Conservation (phyloP, 1,140 invertebrate species). For the Sarcophaga bullata region DNA sequence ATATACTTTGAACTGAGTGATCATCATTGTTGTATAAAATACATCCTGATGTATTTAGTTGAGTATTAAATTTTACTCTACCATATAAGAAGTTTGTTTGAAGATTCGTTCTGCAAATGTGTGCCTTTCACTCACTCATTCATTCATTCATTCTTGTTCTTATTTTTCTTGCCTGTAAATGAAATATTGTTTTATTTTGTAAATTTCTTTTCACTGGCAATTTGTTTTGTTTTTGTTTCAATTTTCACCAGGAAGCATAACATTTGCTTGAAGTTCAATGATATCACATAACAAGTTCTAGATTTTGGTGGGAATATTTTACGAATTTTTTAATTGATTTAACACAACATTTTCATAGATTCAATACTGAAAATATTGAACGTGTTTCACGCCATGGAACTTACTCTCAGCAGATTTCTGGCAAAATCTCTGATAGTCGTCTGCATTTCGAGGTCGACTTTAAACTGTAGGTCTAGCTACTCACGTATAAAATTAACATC, state of each 20-base stretch:
- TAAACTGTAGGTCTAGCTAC: too few species aligned
- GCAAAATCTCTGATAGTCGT: too few species aligned
- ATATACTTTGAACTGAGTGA: too few species aligned
- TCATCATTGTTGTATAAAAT: too few species aligned
- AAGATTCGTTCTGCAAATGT: too few species aligned
- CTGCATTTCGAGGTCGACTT: too few species aligned
- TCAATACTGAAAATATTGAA: neutral
- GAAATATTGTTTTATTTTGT: conserved; percentile 10
- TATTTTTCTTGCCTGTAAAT: neutral
- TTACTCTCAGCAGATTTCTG: too few species aligned
- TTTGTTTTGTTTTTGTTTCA: neutral
- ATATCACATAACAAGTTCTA: neutral
- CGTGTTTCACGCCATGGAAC: too few species aligned
- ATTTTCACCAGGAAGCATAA: neutral
- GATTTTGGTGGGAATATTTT: neutral
- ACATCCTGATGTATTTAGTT: too few species aligned
- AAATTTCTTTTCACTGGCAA: neutral
- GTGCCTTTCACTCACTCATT: neutral
- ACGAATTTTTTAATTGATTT: neutral
- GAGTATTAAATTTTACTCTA: too few species aligned
- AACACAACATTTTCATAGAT: neutral
- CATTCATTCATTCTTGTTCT: neutral
- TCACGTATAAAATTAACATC: too few species aligned
- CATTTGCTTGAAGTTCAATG: neutral
- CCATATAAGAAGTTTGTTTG: too few species aligned